Evolutionary conservation across 2,797 vertebrate species (phyloP).

Genomic region (Podargus strigoides): DNA sequence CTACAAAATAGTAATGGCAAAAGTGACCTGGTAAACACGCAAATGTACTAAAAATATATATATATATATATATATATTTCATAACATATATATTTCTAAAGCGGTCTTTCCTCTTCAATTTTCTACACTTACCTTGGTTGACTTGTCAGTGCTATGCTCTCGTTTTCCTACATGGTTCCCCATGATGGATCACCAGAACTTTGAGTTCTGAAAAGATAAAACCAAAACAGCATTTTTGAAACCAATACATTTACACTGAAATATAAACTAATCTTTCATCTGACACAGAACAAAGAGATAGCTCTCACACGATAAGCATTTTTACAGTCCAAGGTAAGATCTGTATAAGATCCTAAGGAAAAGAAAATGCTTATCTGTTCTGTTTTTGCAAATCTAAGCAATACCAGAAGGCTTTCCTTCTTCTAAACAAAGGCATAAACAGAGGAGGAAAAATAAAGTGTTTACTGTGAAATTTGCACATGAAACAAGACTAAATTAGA

Average conservation of each 20-base stretch:
- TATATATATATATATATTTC: background rate
- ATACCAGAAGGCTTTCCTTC: background rate
- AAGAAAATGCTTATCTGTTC: background rate
- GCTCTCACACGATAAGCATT: background rate
- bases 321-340: background rate
- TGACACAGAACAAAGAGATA: background rate
- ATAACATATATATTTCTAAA: background rate
- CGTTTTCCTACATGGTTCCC: conserved; percentile 75
- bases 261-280: background rate
- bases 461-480: background rate
- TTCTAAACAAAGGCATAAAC: background rate
- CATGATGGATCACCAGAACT: conserved; percentile 40
- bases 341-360: background rate
- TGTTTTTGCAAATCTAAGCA: background rate
- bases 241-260: background rate
- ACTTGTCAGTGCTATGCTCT: conserved; percentile 49
- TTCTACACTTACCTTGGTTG: conserved; percentile 53
- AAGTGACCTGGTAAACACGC: background rate
- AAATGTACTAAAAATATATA: background rate
- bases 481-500: background rate
- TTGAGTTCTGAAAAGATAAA: conserved; percentile 49
- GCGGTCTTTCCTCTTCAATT: background rate
- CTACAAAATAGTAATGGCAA: background rate
- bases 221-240: background rate
- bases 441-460: background rate